Evolutionary conservation across 2,797 vertebrate genomes (phyloP), one percentile per base, ranked within the genome.

Genomic region (Cuniculus paca): DNA sequence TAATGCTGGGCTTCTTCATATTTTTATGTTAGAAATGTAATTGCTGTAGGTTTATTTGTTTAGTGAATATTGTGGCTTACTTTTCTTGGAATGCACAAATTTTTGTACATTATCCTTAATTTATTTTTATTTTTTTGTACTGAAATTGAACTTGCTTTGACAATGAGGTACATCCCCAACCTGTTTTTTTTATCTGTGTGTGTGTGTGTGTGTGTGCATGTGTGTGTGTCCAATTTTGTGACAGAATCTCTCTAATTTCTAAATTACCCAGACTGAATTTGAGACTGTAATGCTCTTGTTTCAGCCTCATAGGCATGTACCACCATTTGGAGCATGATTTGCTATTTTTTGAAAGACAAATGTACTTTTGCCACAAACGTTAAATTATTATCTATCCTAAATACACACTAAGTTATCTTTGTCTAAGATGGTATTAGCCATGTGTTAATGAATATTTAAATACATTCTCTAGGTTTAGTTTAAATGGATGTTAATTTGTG

Each of bases 401-500:
- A 2, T 20, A 80, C 4, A 10, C 10, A 34, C 12, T 63, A 36
- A 82, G 12, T 2, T 50, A 31, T 7, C 13, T 60, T 58, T 39
- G 54, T 50, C 5, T 24, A 65, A 82, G 9, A 58, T 58, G 88
- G 6, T 48, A 56, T 75, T 77, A 92, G 45, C 11, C 45, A 74
- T 48, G 45, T 61, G 52, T 3, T 42, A 70, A 58, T 52, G 20
- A 80, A 52, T 63, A 12, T 20, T 81, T 77, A 63, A 81, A 83
- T 77, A 34, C 16, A 24, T 61, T 79, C 89, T 5, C 42, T 12
- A 1, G 1, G 34, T 90, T 90, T 81, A 60, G 63, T 81, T 88
- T 92, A 36, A 92, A 39, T 91, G 42, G 16, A 56, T 90, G 24
- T 82, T 90, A 93, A 79, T 84, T 54, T 63, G 1, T 74, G 26